A percentile compares a stretch with the other conserved stretches of the same genome.
These are phyloP conservation scores for Aleiodes alternator DNA, from an alignment of 2,888 invertebrate species.

Conservation along the genomic window DNA sequence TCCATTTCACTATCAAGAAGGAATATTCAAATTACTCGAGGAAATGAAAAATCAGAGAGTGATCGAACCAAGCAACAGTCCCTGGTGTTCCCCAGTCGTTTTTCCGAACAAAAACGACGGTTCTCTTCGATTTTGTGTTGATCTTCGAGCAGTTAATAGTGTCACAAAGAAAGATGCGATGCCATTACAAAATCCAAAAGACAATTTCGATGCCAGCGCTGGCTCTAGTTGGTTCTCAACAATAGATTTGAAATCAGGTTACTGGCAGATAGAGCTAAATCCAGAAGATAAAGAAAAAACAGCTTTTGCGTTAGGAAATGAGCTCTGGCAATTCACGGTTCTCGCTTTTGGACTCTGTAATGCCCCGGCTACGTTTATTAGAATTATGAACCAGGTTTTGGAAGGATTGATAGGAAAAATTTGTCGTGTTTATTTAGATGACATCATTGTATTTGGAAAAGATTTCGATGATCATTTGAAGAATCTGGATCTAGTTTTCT, in stretches of 20 bases:
- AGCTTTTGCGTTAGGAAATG: slow-evolving; percentile 19
- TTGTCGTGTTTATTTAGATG: slow-evolving; percentile 6
- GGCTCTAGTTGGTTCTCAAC: slow-evolving; percentile 3
- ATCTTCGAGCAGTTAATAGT: slow-evolving; percentile 33
- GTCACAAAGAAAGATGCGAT: slow-evolving; percentile 39
- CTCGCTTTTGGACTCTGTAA: slow-evolving; percentile 38
- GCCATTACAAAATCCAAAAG: slow-evolving; percentile 28
- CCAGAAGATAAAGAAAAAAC: slow-evolving; percentile 21
- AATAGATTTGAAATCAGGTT: not conserved
- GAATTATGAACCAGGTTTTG: not conserved
- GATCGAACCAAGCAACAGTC: slow-evolving; percentile 40
- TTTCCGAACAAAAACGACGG: slow-evolving; percentile 42
- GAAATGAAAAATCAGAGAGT: slow-evolving; percentile 26
- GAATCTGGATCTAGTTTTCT: not conserved
- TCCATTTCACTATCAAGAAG: slow-evolving; percentile 14
- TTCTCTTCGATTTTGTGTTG: slow-evolving; percentile 38
- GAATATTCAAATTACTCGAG: not conserved
- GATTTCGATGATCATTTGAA: not conserved
- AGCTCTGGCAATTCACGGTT: slow-evolving; percentile 39
- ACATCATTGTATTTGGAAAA: slow-evolving; percentile 35
- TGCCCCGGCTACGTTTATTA: slow-evolving; percentile 21
- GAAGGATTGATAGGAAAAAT: not conserved
- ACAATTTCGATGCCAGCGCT: not conserved
- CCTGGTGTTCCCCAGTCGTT: slow-evolving; percentile 45
- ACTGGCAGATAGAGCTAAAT: not conserved